Evolutionary conservation across 2,113 vertebrate species (phyloP), one percentile per base, ranked within the genome.

Genomic region (Lepidothrix coronata): DNA sequence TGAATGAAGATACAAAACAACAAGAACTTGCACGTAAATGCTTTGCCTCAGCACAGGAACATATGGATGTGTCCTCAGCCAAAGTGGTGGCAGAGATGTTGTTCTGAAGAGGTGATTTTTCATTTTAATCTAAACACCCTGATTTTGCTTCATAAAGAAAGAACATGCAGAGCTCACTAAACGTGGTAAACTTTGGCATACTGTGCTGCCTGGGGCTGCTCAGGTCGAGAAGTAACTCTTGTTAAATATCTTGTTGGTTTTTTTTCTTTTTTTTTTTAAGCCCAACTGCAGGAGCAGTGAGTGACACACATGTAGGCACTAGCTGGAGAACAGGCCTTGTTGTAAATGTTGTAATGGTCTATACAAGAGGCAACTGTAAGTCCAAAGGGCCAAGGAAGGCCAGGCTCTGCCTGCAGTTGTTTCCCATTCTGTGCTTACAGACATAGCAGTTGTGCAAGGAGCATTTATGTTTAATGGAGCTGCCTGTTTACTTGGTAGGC

Each of bases 81-180:
- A 97, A 97, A 89, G 98, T 99, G 96, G 99, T 99, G 95, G 97
- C 98, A 54, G 98, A 99, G 95, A 99, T 99, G 99, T 97, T 99
- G 43, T 98, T 99, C 46, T 99, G 96, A 98, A 91, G 85, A 99
- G 98, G 98, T 98, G 96, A 98, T 86, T 96, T 79, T 89, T 85
- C 31, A 24, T 89, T 85, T 63, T 52, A 81, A 66, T 55, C 51
- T 91, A 31, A 88, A 90, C 24, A 28, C 5, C 8, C 18, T 51
- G 25, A 30, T 67, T 88, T 66, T 84, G 57, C 16, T 55, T 89
- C 35, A 49, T 46, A 43, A 6, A 30, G 48, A 79, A 80, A 58
- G 35, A 70, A 61, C 58, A 89, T 7, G 21, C 24, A 66, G 46
- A 91, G 17, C 25, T 73, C 24, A 28, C 13, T 75, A 35, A 71